Evolutionary conservation across 2,797 vertebrate genomes (phyloP).

Genomic region (Otus scops): DNA sequence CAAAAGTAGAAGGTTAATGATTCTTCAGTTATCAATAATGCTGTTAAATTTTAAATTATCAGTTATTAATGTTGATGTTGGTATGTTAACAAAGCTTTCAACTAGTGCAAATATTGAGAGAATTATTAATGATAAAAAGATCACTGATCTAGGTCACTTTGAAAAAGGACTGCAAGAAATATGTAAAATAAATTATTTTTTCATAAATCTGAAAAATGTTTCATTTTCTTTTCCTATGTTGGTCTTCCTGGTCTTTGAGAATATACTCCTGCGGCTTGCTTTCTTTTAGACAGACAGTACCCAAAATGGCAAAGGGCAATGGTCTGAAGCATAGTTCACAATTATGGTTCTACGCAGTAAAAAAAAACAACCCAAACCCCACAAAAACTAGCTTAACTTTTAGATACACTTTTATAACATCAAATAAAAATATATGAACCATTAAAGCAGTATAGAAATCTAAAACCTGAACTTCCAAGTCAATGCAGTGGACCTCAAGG

Average conservation of each 20-base stretch:
- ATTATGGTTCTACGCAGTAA: not conserved
- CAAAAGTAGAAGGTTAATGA: not conserved
- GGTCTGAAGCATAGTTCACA: not conserved
- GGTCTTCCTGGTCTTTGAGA: not conserved
- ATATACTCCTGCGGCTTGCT: not conserved
- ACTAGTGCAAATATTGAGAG: not conserved
- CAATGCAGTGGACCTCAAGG: not conserved
- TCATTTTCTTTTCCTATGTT: not conserved
- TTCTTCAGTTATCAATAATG: not conserved
- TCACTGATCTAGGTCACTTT: not conserved
- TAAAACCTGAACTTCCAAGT: not conserved
- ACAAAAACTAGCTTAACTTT: not conserved
- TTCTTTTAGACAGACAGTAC: not conserved
- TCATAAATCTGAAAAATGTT: not conserved
- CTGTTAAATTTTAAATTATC: not conserved
- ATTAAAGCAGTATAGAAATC: not conserved
- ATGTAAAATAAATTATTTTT: not conserved
- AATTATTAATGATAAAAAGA: not conserved
- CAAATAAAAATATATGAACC: conserved; percentile 24
- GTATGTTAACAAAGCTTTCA: not conserved
- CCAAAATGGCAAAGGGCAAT: not conserved
- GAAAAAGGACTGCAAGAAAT: not conserved
- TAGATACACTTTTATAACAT: not conserved
- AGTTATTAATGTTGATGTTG: not conserved
- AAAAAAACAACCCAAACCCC: not conserved